phyloP scores from a whole-genome alignment of 2,113 vertebrate species.

The Aegypius monachus region DNA sequence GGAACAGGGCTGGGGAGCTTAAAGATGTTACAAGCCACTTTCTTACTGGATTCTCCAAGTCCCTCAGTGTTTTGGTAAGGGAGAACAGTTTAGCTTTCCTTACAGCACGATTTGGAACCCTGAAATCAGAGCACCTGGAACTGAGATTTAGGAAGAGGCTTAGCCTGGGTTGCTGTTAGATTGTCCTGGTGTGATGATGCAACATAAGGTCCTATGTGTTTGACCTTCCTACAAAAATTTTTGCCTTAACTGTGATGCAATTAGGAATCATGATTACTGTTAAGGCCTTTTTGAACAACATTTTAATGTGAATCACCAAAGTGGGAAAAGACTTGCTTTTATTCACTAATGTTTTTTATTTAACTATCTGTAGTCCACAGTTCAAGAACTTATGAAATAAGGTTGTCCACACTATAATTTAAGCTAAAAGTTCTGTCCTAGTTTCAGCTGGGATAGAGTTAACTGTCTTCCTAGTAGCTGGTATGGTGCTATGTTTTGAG shows the following conservation, averaged over 20 bases:
- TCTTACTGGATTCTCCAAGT: not conserved
- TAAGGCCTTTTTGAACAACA: not conserved
- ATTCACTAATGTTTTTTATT: not conserved
- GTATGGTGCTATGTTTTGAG: too few species aligned
- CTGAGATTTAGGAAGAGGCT: not conserved
- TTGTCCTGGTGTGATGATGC: not conserved
- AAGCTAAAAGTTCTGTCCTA: not conserved
- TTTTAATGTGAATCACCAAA: not conserved
- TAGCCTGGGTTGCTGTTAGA: not conserved
- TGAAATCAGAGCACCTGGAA: not conserved
- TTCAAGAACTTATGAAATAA: not conserved
- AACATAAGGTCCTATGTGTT: not conserved
- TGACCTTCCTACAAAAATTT: not conserved
- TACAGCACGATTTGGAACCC: not conserved
- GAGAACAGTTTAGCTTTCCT: not conserved
- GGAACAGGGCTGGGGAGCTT: not conserved
- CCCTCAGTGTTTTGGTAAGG: not conserved
- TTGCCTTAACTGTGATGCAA: not conserved
- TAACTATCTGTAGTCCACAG: not conserved
- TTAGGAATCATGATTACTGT: not conserved
- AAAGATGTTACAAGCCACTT: not conserved
- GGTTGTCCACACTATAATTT: not conserved
- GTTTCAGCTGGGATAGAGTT: too few species aligned
- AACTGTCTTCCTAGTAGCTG: too few species aligned
- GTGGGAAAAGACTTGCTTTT: not conserved